Base-by-base conservation (phyloP, 2,888 invertebrate species). In the Drosophila incognita region DNA sequence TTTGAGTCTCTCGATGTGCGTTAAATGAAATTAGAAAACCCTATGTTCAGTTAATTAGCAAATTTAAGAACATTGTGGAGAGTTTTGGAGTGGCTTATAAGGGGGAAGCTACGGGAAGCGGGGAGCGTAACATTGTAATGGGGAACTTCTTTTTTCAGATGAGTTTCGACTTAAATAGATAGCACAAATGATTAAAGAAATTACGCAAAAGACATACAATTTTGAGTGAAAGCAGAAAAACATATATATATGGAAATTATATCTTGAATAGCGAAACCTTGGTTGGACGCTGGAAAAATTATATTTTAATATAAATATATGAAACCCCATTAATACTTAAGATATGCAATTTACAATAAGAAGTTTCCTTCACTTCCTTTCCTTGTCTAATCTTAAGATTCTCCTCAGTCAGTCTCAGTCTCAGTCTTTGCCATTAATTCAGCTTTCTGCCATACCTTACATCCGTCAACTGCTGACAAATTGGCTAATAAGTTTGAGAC, bases 11-110 rank as follows among this genome's bases (percentile, higher is more conserved):
- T 40, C 36, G 64, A 59, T 57, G 65, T 73, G 69, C 83, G 83
- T 83, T 82, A 80, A 90, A 90, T 82, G 81, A 90, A 90, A 91
- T 91, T 91, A 89, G 91, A 83, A 86, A 91, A 91, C 90, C 91
- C 80, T 90, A 88, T 91, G 90, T 78, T 83, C 72, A 75, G 84
- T 84, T 90, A 87, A 90, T 90, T 91, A 87, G 88, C 83, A 83
- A 83, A 83, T 83, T 88, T 88, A 77, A 76, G 81, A 65, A 66
- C 67, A 78, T 53, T 79, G 61, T 42, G 76, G 58, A 65, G 46
- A 53, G 59, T 33, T 31, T 29, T 48, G 11, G 33, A 60, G 66
- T 42, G 48, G 51, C 15, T 33, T 48, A 10, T 38, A 21, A 40
- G 48, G 29, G 21, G 27, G 8, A n/a, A 49, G 8, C 7, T 10